These are phyloP conservation scores for Danionella dracula DNA, from an alignment of 2,797 vertebrate genomes.

Conservation along the genomic window DNA sequence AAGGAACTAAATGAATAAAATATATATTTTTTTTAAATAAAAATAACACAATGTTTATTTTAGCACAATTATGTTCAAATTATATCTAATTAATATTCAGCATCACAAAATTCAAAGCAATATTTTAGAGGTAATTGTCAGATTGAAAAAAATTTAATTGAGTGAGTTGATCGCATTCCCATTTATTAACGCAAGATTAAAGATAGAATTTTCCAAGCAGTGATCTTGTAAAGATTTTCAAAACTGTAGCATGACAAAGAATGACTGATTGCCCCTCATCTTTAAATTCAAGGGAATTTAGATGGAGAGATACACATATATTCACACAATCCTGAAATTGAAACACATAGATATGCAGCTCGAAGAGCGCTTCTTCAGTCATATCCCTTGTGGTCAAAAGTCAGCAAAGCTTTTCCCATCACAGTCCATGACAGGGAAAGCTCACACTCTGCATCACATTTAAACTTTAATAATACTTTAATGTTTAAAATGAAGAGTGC, in stretches of 20 bases:
- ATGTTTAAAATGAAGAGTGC: slow-evolving; percentile 42
- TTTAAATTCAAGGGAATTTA: slow-evolving; percentile 4
- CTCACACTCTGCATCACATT: slow-evolving; percentile 27
- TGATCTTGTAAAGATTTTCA: not conserved
- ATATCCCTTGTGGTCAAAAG: slow-evolving; percentile 26
- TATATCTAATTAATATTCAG: too few species aligned
- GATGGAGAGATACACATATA: slow-evolving; percentile 5
- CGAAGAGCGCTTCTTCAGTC: slow-evolving; percentile 14
- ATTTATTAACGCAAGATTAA: too few species aligned
- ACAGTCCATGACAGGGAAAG: slow-evolving; percentile 25
- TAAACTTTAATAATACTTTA: slow-evolving; percentile 47
- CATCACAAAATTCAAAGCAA: too few species aligned
- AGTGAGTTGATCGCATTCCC: too few species aligned
- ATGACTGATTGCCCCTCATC: not conserved
- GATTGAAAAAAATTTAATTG: too few species aligned
- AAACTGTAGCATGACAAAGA: slow-evolving; percentile 23
- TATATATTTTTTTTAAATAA: too few species aligned
- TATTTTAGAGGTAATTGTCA: too few species aligned
- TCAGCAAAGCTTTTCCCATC: slow-evolving; percentile 11
- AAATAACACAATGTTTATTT: too few species aligned
- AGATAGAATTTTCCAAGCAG: not conserved
- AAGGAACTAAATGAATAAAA: too few species aligned
- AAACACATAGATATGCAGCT: not conserved
- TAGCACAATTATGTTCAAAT: too few species aligned
- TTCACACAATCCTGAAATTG: not conserved